Conservation (phyloP, 2,888 invertebrate species). For the Schizaphis graminum region DNA sequence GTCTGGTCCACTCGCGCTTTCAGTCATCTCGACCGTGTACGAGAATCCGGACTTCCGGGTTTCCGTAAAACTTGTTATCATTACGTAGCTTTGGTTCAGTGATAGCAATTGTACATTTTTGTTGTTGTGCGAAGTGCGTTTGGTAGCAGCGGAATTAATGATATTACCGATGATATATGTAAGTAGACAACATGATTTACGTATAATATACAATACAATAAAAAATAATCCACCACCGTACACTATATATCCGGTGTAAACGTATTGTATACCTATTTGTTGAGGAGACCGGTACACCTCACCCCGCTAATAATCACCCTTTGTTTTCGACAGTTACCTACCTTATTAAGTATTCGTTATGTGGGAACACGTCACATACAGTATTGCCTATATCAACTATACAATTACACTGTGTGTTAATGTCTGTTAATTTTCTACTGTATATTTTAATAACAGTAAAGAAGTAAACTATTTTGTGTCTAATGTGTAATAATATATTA, state of each 20-base stretch:
- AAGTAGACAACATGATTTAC: neutral
- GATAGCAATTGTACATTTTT: conserved; percentile 13
- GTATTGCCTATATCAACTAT: neutral
- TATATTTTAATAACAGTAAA: neutral
- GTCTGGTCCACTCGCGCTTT: conserved; percentile 16
- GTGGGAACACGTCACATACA: neutral
- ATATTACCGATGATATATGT: neutral
- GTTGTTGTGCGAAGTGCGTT: neutral
- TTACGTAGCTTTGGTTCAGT: neutral
- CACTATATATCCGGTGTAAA: neutral
- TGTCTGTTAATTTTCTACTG: neutral
- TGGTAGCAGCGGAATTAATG: neutral
- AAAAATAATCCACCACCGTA: neutral
- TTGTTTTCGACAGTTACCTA: conserved; percentile 11
- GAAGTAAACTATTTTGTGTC: neutral
- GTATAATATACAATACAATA: neutral
- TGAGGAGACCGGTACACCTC: conserved; percentile 6
- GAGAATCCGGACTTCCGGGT: conserved; percentile 29
- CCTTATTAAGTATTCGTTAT: neutral
- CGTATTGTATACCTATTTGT: neutral
- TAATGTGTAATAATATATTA: neutral
- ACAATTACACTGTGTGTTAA: neutral
- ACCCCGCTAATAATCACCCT: conserved; percentile 5
- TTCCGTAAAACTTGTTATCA: neutral
- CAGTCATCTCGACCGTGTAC: conserved; percentile 7